Percentiles rank a stretch among this genome's conserved stretches.
Evolutionary conservation across 1,140 invertebrate species (phyloP).

Genomic region (Ceratina calcarata): DNA sequence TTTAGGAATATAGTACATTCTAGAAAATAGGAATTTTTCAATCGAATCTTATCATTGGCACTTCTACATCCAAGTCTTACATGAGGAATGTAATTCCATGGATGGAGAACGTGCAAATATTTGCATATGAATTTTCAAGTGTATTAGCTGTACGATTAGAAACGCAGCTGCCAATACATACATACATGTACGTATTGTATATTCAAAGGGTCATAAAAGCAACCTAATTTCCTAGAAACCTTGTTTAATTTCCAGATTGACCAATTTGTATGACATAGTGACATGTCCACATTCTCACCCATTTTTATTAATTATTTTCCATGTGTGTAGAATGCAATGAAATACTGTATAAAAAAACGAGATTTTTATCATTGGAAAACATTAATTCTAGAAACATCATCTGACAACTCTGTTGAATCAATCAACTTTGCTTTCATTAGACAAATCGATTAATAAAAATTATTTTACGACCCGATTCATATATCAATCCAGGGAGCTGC

Average conservation of each 20-base stretch:
- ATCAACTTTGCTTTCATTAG: neutral
- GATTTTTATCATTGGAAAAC: neutral
- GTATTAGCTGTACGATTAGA: neutral
- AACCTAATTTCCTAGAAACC: neutral
- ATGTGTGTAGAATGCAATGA: neutral
- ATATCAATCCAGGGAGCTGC: slow-evolving; percentile 5
- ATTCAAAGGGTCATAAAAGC: neutral
- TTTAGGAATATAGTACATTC: neutral
- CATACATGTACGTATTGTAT: neutral
- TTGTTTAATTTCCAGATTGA: neutral
- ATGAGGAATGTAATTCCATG: neutral
- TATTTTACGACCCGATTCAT: neutral
- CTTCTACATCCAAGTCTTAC: neutral
- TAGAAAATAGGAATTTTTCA: neutral
- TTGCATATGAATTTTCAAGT: slow-evolving; percentile 1
- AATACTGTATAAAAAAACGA: neutral
- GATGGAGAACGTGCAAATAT: neutral
- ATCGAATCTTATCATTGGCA: neutral
- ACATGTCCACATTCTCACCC: neutral
- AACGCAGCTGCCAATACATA: slow-evolving; percentile 25
- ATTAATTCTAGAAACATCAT: neutral
- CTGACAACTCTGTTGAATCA: neutral
- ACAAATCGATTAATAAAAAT: neutral
- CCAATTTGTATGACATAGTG: neutral
- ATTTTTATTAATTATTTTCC: too few relatives aligned